Conservation (phyloP, 2,888 invertebrate genomes). For the Lochmaea capreae region DNA sequence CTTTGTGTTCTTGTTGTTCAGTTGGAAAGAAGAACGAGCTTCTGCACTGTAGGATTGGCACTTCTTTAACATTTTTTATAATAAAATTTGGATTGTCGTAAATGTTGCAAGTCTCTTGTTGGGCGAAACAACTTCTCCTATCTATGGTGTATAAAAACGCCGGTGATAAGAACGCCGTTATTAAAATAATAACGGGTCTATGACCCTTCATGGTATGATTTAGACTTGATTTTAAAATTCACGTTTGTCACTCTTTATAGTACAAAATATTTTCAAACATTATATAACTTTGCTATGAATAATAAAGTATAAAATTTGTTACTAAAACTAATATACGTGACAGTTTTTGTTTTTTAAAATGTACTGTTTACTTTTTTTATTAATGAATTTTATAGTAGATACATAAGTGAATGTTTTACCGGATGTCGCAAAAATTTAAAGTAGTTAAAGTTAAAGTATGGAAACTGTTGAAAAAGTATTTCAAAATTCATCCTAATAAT, state of each 20-base stretch:
- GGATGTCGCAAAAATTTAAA: too few relatives aligned
- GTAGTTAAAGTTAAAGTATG: too few relatives aligned
- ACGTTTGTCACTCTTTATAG: conserved; percentile 25
- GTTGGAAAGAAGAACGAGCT: conserved; percentile 24
- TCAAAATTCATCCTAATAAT: too few relatives aligned
- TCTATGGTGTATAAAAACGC: conserved; percentile 18
- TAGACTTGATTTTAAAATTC: conserved; percentile 14
- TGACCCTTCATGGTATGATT: conserved; percentile 32
- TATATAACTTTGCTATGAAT: neutral
- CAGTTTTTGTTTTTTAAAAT: neutral
- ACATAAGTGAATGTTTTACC: too few relatives aligned
- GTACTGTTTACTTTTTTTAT: too few relatives aligned
- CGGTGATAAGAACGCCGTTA: conserved; percentile 20
- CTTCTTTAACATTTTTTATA: neutral
- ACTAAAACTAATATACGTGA: conserved; percentile 19
- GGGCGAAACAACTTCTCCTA: conserved; percentile 5
- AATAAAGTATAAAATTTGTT: neutral
- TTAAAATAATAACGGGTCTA: conserved; percentile 25
- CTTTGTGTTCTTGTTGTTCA: neutral
- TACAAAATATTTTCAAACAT: neutral
- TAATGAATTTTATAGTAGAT: too few relatives aligned
- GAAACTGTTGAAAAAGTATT: too few relatives aligned
- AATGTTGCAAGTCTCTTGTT: conserved; percentile 19
- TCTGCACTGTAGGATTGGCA: conserved; percentile 11
- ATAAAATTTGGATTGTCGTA: conserved; percentile 38